A percentile compares a stretch with the other conserved stretches of the same genome.
Conservation (phyloP, 2,888 invertebrate species). For the Lottia scabra region DNA sequence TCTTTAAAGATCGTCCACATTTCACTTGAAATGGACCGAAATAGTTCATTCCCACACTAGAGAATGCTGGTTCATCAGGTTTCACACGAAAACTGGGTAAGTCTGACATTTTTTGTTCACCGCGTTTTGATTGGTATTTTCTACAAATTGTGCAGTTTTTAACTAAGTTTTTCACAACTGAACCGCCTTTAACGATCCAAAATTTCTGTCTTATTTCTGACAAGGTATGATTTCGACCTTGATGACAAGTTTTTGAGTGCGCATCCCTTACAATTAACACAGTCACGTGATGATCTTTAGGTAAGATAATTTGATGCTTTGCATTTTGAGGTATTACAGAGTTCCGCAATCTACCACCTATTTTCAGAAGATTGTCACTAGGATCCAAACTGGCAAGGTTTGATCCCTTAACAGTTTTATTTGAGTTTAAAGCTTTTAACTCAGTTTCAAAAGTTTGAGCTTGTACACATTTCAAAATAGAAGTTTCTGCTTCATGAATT, state of each 20-base stretch:
- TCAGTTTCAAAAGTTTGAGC: not conserved
- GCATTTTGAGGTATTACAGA: not conserved
- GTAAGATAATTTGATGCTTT: conserved; percentile 16
- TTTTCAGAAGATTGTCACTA: not conserved
- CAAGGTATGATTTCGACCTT: not conserved
- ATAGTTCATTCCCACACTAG: conserved; percentile 22
- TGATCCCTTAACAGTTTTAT: not conserved
- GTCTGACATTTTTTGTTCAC: conserved; percentile 6
- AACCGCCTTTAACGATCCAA: conserved; percentile 11
- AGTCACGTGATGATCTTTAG: conserved; percentile 10
- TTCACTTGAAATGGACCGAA: conserved; percentile 22
- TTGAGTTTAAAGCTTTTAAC: not conserved
- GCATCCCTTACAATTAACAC: conserved; percentile 4
- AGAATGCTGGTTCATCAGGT: conserved; percentile 16
- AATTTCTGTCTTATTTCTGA: conserved; percentile 9
- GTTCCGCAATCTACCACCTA: conserved; percentile 5
- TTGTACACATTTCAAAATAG: not conserved
- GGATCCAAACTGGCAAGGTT: conserved; percentile 1
- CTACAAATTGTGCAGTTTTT: not conserved
- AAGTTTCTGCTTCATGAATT: not conserved
- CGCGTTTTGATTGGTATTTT: not conserved
- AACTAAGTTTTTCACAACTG: not conserved
- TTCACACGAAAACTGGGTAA: not conserved
- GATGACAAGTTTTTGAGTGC: conserved; percentile 1
- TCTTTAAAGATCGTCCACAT: no score